Evolutionary conservation across 1,140 invertebrate species (phyloP).

Genomic region (Adoxophyes honmai): DNA sequence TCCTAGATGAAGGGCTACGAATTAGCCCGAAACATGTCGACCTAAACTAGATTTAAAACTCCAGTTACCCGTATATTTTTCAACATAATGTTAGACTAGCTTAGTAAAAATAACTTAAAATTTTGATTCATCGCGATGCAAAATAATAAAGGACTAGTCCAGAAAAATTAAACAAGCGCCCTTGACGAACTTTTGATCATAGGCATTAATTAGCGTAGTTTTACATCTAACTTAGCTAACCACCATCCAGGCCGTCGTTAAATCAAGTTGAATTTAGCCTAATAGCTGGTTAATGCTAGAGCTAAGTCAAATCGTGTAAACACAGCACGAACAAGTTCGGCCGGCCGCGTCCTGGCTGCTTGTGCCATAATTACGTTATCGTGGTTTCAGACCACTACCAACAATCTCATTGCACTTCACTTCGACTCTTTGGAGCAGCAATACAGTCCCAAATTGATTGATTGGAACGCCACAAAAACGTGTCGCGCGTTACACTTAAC

Average conservation of each 20-base stretch:
- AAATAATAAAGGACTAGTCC: too few species aligned
- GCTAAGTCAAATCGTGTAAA: background rate
- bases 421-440: background rate
- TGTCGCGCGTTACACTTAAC: slow-evolving; percentile 1
- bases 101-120: too few species aligned
- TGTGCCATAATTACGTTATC: slow-evolving; percentile 50
- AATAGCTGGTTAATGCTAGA: background rate
- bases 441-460: background rate
- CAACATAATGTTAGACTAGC: too few species aligned
- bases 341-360: slow-evolving; percentile 24
- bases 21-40: too few species aligned
- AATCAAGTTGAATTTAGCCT: background rate
- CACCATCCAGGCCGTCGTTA: background rate
- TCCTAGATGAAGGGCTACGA: too few species aligned
- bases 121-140: too few species aligned
- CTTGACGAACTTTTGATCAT: too few species aligned
- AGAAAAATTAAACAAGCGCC: too few species aligned
- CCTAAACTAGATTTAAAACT: too few species aligned
- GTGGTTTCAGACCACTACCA: background rate
- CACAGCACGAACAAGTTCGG: slow-evolving; percentile 12
- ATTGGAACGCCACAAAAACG: background rate
- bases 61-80: too few species aligned
- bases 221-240: background rate
- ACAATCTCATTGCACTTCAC: background rate
- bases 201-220: background rate